Evolutionary conservation across 2,113 vertebrate species (phyloP), one percentile per base, ranked within the genome.

Genomic region (Barbus barbus): DNA sequence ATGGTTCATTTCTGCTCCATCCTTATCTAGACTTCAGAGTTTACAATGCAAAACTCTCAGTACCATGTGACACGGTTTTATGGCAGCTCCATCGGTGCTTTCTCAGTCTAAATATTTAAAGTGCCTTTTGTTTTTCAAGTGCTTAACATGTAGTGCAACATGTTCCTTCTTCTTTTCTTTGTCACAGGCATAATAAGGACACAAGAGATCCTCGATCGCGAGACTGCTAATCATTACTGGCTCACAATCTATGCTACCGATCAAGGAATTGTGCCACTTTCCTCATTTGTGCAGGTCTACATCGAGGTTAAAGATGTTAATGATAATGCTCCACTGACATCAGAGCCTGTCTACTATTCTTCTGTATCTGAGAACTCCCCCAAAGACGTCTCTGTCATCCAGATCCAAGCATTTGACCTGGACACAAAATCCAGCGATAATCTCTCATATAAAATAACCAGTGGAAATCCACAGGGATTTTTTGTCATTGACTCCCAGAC

Each of bases 401-500:
- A 95, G 13, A 93, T 96, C 51, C 92, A 95, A 46, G 95, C 95
- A 0, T 94, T 93, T 85, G 96, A 96, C 91, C 94, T 94, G 5
- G 96, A 96, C 89, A 93, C 92, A 0, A 94, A 92, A 77, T 94
- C 94, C 41, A 92, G 89, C 11, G 95, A 96, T 88, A 95, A 94
- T 79, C 80, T 96, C 69, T 92, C 87, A 4, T 96, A 94, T 89
- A 95, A 88, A 91, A 96, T 96, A 86, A 94, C 94, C 24, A 95
- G 94, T 84, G 96, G 96, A 89, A 96, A 96, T 89, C 96, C 96
- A 0, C 96, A 96, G 61, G 96, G 96, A 48, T 96, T 96, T 90
- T 96, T 96, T 82, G 78, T 87, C 46, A 94, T 96, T 77, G 93
- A 96, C 77, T 89, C 92, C 5, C 94, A 94, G 91, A 95, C 95